A percentile compares a stretch with the other conserved stretches of the same genome.
Evolutionary conservation across 2,888 invertebrate species (phyloP).

Genomic region (Eupithecia vulgata): DNA sequence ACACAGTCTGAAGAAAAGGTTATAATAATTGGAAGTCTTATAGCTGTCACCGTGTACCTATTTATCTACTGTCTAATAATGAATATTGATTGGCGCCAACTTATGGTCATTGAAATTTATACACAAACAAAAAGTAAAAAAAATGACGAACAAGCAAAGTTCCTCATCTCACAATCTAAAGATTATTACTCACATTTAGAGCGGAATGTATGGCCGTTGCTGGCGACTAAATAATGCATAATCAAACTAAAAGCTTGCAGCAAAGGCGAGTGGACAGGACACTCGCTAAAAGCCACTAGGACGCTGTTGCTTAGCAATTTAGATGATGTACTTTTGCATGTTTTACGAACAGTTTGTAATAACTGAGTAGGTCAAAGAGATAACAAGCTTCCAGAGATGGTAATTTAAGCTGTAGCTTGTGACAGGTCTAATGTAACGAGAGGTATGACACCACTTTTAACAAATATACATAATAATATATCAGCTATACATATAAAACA

Average conservation of each 20-base stretch:
- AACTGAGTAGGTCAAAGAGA: constrained; percentile 3
- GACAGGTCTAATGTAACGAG: neutral
- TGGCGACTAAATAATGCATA: constrained; percentile 55
- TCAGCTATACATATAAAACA: no score
- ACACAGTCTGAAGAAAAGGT: no score
- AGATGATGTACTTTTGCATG: constrained; percentile 41
- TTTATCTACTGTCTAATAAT: no score
- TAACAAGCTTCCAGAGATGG: neutral
- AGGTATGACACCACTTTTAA: no score
- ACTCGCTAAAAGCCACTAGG: constrained; percentile 47
- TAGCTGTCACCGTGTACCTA: no score
- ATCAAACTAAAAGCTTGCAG: constrained; percentile 63
- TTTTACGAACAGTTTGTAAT: constrained; percentile 14
- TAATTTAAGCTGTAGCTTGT: neutral
- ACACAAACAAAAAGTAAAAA: neutral
- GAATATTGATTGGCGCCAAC: no score
- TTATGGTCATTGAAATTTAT: no score
- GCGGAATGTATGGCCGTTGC: constrained; percentile 45
- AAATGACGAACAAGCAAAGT: neutral
- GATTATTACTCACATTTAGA: constrained; percentile 37
- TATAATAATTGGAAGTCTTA: no score
- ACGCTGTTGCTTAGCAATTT: constrained; percentile 38
- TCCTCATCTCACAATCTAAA: neutral
- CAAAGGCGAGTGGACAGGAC: constrained; percentile 55
- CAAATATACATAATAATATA: no score